These are phyloP conservation scores for Peromyscus leucopus DNA, from an alignment of 2,113 vertebrate genomes.

Conservation along the genomic window DNA sequence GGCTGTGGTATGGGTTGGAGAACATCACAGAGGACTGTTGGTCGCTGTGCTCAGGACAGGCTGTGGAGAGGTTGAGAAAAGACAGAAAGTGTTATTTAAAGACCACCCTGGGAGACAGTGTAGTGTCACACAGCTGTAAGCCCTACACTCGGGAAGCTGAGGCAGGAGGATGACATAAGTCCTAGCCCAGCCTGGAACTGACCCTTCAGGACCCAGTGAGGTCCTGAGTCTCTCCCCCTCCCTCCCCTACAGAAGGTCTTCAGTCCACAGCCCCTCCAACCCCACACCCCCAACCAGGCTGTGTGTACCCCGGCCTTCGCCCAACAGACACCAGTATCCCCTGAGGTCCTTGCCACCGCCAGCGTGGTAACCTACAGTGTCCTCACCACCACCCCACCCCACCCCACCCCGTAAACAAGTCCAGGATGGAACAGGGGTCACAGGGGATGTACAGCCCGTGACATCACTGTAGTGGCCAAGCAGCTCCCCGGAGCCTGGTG, in stretches of 20 bases:
- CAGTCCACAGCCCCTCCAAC: rapidly evolving
- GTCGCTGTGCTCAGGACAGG: neutral
- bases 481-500: neutral
- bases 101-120: neutral
- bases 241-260: neutral
- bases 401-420: neutral
- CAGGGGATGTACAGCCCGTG: neutral
- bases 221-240: too few species aligned
- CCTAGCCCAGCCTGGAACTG: neutral
- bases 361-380: neutral
- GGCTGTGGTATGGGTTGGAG: neutral
- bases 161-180: neutral
- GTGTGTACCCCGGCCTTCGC: neutral
- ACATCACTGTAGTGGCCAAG: rapidly evolving
- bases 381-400: neutral
- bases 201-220: neutral
- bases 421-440: rapidly evolving
- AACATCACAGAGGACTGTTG: neutral
- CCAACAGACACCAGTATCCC: neutral
- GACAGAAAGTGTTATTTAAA: neutral
- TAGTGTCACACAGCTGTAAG: neutral
- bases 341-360: neutral
- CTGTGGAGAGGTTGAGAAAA: neutral
- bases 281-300: neutral
- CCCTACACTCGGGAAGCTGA: neutral